A percentile compares a stretch with the other conserved stretches of the same genome.
These are phyloP conservation scores for Synaphobranchus kaupii DNA, from an alignment of 2,797 vertebrate species.

Conservation along the genomic window DNA sequence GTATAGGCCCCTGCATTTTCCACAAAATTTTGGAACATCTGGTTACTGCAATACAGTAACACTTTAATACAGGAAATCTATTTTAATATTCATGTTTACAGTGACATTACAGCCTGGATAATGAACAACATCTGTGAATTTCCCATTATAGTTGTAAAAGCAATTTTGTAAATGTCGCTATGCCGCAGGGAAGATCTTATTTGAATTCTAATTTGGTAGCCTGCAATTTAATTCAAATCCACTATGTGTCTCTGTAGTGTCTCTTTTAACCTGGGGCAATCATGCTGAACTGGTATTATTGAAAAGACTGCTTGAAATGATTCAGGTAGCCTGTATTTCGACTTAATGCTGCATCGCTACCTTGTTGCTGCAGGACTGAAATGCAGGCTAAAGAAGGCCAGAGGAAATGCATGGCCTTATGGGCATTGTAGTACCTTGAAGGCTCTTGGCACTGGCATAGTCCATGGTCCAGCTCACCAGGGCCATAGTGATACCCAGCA, in stretches of 20 bases:
- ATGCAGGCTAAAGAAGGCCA: not conserved
- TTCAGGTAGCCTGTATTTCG: not conserved
- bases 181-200: too few species aligned
- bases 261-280: not conserved
- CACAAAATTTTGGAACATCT: too few species aligned
- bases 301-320: not conserved
- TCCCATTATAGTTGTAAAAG: too few species aligned
- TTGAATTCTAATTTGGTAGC: not conserved
- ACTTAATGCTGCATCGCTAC: not conserved
- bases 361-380: not conserved
- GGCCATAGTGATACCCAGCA: conserved; percentile 91
- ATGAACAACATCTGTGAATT: too few species aligned
- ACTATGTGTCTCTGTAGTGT: not conserved
- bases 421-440: conserved; percentile 76
- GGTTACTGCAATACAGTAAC: too few species aligned
- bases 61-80: too few species aligned
- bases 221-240: not conserved
- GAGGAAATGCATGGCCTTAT: not conserved
- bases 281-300: not conserved
- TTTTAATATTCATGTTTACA: too few species aligned
- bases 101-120: too few species aligned
- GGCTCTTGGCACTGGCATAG: conserved; percentile 90
- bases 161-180: too few species aligned
- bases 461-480: conserved; percentile 97
- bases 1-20: too few species aligned